phyloP scores from a whole-genome alignment of 2,797 vertebrate genomes.

The Pteropus rufus region DNA sequence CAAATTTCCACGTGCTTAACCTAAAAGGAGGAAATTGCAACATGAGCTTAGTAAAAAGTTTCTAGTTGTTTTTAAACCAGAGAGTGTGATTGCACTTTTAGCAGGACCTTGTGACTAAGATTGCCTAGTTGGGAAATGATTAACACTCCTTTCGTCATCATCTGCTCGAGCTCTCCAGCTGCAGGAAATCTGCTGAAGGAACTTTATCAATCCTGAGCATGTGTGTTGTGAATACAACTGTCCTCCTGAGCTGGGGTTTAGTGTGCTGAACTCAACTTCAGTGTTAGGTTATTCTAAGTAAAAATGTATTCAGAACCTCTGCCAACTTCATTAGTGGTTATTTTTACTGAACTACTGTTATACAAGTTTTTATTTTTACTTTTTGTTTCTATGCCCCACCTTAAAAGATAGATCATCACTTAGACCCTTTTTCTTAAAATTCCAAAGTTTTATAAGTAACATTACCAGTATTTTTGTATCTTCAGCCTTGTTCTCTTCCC shows the following conservation, averaged over 20 bases:
- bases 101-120: slow-evolving; percentile 75
- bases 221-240: slow-evolving; percentile 24
- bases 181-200: slow-evolving; percentile 15
- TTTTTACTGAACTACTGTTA: not conserved
- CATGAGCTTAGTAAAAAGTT: not conserved
- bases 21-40: not conserved
- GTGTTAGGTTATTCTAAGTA: not conserved
- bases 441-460: not conserved
- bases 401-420: not conserved
- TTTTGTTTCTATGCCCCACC: not conserved
- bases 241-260: slow-evolving; percentile 12
- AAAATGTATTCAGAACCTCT: not conserved
- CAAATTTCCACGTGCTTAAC: slow-evolving; percentile 70
- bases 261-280: not conserved
- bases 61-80: slow-evolving; percentile 56
- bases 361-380: not conserved
- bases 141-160: slow-evolving; percentile 79
- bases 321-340: not conserved
- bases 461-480: not conserved
- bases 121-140: slow-evolving; percentile 77
- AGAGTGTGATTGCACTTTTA: slow-evolving; percentile 67
- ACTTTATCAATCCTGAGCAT: not conserved
- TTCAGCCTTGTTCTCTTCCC: not conserved
- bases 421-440: slow-evolving; percentile 27
- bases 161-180: slow-evolving; percentile 40